A percentile compares a stretch with the other conserved stretches of the same genome.
Evolutionary conservation across 2,113 vertebrate genomes (phyloP).

Genomic region (Cacatua alba): DNA sequence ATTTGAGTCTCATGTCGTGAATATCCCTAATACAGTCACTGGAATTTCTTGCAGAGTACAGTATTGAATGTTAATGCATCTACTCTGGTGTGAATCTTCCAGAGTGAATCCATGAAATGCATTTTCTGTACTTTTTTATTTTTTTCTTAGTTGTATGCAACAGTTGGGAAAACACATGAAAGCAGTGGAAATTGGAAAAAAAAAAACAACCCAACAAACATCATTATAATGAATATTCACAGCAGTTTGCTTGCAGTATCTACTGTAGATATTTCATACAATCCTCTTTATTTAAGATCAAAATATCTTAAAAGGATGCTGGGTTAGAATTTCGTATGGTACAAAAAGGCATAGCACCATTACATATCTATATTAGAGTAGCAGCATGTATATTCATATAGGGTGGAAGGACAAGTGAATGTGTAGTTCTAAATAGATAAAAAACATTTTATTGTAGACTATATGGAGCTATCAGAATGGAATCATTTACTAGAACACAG

Average conservation of each 20-base stretch:
- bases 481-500: neutral
- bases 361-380: neutral
- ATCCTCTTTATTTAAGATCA: neutral
- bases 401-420: neutral
- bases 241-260: neutral
- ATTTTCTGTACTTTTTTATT: neutral
- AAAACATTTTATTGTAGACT: neutral
- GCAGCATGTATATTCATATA: neutral
- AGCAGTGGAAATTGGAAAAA: neutral
- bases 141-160: neutral
- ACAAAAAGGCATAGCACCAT: neutral
- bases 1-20: neutral
- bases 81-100: neutral
- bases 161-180: neutral
- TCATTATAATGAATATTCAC: neutral
- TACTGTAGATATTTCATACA: neutral
- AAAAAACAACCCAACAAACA: too few species aligned
- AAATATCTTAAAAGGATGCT: neutral
- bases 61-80: neutral
- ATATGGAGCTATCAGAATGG: neutral
- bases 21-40: neutral
- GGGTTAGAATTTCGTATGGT: neutral
- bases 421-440: neutral
- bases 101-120: neutral
- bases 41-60: neutral